Conservation (phyloP, 2,113 vertebrate species). For the Gymnogyps californianus region DNA sequence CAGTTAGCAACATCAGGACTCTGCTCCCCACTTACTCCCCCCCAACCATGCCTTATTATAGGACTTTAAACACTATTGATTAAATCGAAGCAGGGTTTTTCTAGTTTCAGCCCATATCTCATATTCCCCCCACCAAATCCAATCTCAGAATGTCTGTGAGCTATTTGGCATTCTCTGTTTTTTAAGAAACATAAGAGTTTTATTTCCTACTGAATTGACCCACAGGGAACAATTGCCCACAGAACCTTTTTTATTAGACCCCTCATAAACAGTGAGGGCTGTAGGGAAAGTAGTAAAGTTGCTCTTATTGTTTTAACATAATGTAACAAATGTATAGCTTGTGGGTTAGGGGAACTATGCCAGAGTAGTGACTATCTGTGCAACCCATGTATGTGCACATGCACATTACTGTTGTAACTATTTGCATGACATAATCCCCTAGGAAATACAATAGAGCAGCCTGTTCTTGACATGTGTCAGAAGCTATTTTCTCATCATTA, state of each 20-base stretch:
- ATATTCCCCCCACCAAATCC: background rate
- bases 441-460: background rate
- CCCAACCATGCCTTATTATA: background rate
- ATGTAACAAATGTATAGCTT: background rate
- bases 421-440: fast-evolving
- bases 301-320: conserved; percentile 19
- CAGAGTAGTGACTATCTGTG: background rate
- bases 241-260: conserved; percentile 74
- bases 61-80: background rate
- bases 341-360: background rate
- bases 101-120: background rate
- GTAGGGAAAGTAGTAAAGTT: conserved; percentile 47
- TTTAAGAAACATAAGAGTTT: conserved; percentile 33
- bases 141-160: background rate
- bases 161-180: background rate
- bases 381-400: fast-evolving
- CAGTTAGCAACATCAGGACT: background rate
- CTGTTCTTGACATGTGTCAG: background rate
- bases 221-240: conserved; percentile 72
- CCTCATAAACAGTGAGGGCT: conserved; percentile 72
- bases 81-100: background rate
- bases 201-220: conserved; percentile 68
- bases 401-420: background rate
- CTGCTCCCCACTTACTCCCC: background rate
- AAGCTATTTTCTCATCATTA: background rate